phyloP scores from a whole-genome alignment of 1,140 invertebrate species.

The Anoplophora glabripennis region DNA sequence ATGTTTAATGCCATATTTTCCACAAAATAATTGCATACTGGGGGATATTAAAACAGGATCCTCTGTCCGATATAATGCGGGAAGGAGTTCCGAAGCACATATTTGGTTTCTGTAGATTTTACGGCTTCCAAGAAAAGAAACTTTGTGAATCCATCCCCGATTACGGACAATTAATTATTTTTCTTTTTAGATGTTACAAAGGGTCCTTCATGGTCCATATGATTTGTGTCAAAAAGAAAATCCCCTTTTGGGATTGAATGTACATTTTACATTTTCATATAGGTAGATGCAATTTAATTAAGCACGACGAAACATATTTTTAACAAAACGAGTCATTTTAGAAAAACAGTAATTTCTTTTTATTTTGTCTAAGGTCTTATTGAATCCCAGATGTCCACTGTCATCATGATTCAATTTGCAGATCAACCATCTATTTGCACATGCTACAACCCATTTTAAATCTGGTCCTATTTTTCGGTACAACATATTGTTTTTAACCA shows the following conservation, averaged over 20 bases:
- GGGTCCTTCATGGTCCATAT: constrained; percentile 9
- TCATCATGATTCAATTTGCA: too few relatives aligned
- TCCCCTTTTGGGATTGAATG: constrained; percentile 8
- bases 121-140: background rate
- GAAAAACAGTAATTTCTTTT: background rate
- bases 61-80: background rate
- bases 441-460: background rate
- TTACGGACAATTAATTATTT: constrained; percentile 1
- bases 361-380: background rate
- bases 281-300: background rate
- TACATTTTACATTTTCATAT: background rate
- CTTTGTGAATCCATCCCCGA: constrained; percentile 4
- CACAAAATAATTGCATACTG: constrained; percentile 9
- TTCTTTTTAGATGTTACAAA: constrained; percentile 1
- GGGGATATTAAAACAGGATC: background rate
- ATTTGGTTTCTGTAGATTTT: background rate
- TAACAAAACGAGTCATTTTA: background rate
- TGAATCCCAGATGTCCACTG: too few relatives aligned
- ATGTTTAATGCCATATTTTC: constrained; percentile 1
- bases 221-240: background rate
- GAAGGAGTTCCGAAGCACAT: constrained; percentile 2
- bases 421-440: too few relatives aligned
- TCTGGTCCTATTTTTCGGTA: background rate
- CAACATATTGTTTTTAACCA: background rate
- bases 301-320: background rate